Conservation (phyloP, 2,888 invertebrate species). For the Panzeria rudis region DNA sequence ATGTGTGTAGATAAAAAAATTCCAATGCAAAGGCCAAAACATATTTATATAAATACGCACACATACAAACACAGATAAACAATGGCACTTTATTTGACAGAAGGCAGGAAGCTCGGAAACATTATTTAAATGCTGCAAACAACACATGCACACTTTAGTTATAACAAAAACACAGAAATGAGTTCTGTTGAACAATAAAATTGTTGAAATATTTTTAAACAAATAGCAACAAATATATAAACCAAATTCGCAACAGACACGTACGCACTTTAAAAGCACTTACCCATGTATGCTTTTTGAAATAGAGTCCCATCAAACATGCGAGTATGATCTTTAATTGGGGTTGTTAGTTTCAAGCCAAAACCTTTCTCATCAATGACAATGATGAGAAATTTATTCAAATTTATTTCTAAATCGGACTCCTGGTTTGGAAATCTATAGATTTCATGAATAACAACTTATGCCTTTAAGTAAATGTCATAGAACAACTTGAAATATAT, state of each 20-base stretch:
- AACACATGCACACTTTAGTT: neutral
- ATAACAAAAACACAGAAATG: neutral
- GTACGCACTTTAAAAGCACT: slow-evolving; percentile 29
- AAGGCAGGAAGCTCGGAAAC: slow-evolving; percentile 10
- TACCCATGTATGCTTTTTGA: neutral
- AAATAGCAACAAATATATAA: slow-evolving; percentile 15
- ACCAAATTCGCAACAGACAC: slow-evolving; percentile 35
- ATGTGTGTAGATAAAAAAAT: slow-evolving; percentile 19
- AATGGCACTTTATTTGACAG: slow-evolving; percentile 10
- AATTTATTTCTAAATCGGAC: too few relatives aligned
- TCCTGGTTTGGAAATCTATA: too few relatives aligned
- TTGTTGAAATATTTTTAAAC: slow-evolving; percentile 51
- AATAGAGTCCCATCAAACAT: slow-evolving; percentile 13
- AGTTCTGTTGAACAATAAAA: slow-evolving; percentile 44
- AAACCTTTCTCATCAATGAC: too few relatives aligned
- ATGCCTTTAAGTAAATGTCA: too few relatives aligned
- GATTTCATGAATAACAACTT: too few relatives aligned
- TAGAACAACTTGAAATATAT: too few relatives aligned
- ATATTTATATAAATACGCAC: neutral
- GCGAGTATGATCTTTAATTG: neutral
- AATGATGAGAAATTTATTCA: too few relatives aligned
- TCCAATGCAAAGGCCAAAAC: neutral
- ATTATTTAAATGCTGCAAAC: slow-evolving; percentile 13
- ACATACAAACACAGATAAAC: neutral
- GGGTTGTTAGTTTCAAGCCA: neutral